Base-by-base conservation (phyloP, 2,888 invertebrate genomes). In the Amblyjoppa fuscipennis region DNA sequence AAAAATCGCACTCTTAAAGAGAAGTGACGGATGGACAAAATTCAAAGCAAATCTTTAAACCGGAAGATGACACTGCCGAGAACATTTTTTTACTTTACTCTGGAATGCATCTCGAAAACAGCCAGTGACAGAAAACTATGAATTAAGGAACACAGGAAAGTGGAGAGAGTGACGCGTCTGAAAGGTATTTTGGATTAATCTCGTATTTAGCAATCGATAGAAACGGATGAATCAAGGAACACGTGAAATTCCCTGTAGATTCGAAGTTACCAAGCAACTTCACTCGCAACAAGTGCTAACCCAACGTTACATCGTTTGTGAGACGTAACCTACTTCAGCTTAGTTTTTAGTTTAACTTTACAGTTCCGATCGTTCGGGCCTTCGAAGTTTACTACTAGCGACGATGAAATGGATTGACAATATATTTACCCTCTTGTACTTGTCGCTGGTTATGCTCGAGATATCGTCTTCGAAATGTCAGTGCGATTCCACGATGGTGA, bases 361-460 rank as follows among this genome's bases (percentile, higher is more conserved):
- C 31, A 34, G 61, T 61, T 61, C 66, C 25, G 3, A n/a, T 56
- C 11, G 7, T 51, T 51, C 34, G 45, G 38, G 68, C 0, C 49
- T 59, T 66, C 59, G 11, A 64, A 41, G 45, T n/a, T 59, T 59
- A 51, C 11, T 11, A 9, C 28, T 13, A 13, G 11, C 70, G 66
- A 56, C 45, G 61, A 85, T 83, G 85, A 64, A 34, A 61, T 31
- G 38, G 25, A 28, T 34, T 3, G 31, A 28, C 34, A 59, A 83
- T 45, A n/a, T 68, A 38, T 81, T 73, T 4, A 64, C 73, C 2
- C 11, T 76, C 11, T 3, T 34, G n/a, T 80, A 66, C n/a, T 20
- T 84, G n/a, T 71, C 70, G 13, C 9, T 81, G 3, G 4, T 69
- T 69, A 69, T 77, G 1, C 28, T 81, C 9, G 61, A 69, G n/a